Conservation (phyloP, 2,888 invertebrate genomes). For the Alentia gelatinosa region DNA sequence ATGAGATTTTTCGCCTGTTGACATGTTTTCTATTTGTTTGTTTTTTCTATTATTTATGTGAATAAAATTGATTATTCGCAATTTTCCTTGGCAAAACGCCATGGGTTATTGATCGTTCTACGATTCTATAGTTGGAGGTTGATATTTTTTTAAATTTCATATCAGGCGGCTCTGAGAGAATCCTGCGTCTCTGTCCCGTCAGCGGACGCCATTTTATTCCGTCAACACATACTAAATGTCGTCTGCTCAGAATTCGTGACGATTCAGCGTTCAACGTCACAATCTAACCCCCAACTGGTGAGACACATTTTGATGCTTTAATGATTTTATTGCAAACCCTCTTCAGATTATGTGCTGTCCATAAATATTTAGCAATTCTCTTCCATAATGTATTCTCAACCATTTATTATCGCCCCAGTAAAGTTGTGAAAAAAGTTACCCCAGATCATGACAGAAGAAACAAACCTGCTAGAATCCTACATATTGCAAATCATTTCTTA, state of each 20-base stretch:
- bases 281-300: neutral
- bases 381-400: neutral
- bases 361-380: too few species aligned
- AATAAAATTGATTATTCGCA: too few species aligned
- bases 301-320: neutral
- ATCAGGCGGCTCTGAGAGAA: constrained; percentile 62
- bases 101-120: neutral
- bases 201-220: constrained; percentile 64
- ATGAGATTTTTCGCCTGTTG: too few species aligned
- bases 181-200: constrained; percentile 60
- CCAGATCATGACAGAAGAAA: too few species aligned
- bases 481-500: too few species aligned
- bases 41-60: too few species aligned
- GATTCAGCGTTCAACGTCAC: neutral
- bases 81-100: too few species aligned
- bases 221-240: constrained; percentile 65
- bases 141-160: neutral
- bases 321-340: too few species aligned
- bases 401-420: neutral
- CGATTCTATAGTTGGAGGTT: neutral
- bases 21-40: too few species aligned
- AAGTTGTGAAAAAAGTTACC: too few species aligned
- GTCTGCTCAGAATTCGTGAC: constrained; percentile 65
- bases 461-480: too few species aligned
- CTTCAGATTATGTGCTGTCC: too few species aligned